Evolutionary conservation across 2,113 vertebrate genomes (phyloP).

Genomic region (Nothocercus nigrocapillus): DNA sequence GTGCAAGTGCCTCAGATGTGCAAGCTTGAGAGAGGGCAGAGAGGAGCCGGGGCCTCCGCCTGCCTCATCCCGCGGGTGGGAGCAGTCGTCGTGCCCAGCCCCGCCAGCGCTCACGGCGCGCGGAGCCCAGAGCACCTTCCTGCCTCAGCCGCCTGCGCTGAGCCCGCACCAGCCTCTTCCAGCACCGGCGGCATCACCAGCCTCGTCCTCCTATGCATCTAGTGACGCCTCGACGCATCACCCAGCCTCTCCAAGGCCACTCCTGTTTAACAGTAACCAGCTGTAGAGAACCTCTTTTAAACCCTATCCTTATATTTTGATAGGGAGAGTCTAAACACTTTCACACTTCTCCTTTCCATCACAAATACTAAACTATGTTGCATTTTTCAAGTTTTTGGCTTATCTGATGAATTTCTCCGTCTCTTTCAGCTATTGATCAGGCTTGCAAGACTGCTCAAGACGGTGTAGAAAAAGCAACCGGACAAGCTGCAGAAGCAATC

Average conservation of each 20-base stretch:
- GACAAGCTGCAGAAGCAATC: conserved; percentile 54
- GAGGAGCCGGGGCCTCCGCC: neutral
- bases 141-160: neutral
- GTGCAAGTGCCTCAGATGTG: neutral
- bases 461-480: conserved; percentile 41
- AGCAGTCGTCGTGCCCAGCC: neutral
- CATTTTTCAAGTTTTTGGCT: neutral
- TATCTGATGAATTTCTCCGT: neutral
- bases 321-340: neutral
- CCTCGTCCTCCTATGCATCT: neutral
- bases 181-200: neutral
- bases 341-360: neutral
- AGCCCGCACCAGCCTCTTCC: accelerated
- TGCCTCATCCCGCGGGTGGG: neutral
- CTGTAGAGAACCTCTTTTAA: neutral
- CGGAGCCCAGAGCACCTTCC: neutral
- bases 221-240: neutral
- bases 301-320: neutral
- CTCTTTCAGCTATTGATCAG: conserved; percentile 62
- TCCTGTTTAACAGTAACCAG: no score
- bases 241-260: neutral
- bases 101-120: neutral
- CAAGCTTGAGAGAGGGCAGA: neutral
- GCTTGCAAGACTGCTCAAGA: conserved; percentile 56
- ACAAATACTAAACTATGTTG: neutral